These are phyloP conservation scores for Mermis nigrescens DNA, from an alignment of 2,888 invertebrate genomes.

Conservation along the genomic window DNA sequence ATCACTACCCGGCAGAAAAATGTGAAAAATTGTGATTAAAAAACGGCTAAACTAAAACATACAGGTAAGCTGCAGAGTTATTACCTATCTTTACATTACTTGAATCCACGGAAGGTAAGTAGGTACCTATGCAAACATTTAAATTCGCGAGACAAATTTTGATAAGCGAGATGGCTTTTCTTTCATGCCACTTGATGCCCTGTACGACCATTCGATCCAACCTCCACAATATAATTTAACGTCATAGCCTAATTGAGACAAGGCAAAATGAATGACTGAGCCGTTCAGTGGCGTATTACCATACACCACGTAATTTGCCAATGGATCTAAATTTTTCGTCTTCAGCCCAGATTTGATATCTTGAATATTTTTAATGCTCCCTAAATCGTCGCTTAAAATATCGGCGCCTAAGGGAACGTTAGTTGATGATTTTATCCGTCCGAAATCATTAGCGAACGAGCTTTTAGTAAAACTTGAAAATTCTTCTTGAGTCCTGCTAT, in stretches of 20 bases:
- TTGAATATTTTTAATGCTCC: not conserved
- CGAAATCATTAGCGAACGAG: not conserved
- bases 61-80: no score
- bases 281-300: not conserved
- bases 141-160: no score
- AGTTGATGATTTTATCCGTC: slow-evolving; percentile 1
- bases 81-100: no score
- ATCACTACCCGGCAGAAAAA: no score
- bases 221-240: slow-evolving; percentile 1
- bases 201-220: slow-evolving; percentile 6
- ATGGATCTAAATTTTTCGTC: not conserved
- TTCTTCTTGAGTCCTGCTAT: no score
- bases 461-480: no score
- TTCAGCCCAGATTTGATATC: not conserved
- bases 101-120: no score
- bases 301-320: not conserved
- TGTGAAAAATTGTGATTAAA: no score
- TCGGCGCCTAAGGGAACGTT: not conserved
- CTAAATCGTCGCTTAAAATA: not conserved
- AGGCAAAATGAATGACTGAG: not conserved
- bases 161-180: no score
- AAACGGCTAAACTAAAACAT: no score
- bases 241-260: not conserved
- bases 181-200: not conserved
- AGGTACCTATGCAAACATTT: no score